A percentile compares a stretch with the other conserved stretches of the same genome.
phyloP scores from a whole-genome alignment of 2,113 vertebrate species.

The Entelurus aequoreus region DNA sequence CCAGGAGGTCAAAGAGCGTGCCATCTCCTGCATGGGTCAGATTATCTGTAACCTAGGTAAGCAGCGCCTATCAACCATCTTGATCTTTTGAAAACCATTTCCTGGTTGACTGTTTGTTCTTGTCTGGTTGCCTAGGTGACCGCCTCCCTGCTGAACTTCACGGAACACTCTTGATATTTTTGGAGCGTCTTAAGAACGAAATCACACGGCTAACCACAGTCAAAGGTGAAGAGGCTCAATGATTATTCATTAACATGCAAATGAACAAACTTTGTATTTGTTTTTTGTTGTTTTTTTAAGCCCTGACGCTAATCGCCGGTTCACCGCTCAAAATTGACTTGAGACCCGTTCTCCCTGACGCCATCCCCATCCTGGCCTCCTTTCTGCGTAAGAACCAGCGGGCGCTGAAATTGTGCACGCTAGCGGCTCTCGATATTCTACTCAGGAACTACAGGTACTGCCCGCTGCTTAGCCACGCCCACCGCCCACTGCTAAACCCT shows the following conservation, averaged over 20 bases:
- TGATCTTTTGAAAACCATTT: background rate
- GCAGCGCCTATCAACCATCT: constrained; percentile 64
- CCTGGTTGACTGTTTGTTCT: background rate
- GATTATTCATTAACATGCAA: background rate
- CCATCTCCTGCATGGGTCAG: constrained; percentile 98
- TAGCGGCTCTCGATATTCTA: constrained; percentile 91
- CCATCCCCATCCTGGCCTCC: constrained; percentile 95
- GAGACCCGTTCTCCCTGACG: constrained; percentile 88
- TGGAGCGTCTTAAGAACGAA: constrained; percentile 96
- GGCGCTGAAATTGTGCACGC: constrained; percentile 92
- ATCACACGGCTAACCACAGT: constrained; percentile 94
- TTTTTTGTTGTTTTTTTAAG: constrained; percentile 36
- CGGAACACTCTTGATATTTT: constrained; percentile 92
- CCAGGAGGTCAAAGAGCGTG: constrained; percentile 97
- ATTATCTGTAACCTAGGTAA: constrained; percentile 97
- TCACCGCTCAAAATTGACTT: constrained; percentile 93
- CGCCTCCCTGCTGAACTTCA: constrained; percentile 88
- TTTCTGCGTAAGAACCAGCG: constrained; percentile 97
- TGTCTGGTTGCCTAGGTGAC: constrained; percentile 79
- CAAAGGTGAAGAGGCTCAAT: constrained; percentile 48
- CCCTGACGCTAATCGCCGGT: constrained; percentile 92
- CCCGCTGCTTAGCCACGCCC: constrained; percentile 26
- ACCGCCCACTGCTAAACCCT: background rate
- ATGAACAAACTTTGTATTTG: background rate
- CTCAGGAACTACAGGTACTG: constrained; percentile 90